Evolutionary conservation across 2,113 vertebrate genomes (phyloP).

Genomic region (Sphyrna mokarran): DNA sequence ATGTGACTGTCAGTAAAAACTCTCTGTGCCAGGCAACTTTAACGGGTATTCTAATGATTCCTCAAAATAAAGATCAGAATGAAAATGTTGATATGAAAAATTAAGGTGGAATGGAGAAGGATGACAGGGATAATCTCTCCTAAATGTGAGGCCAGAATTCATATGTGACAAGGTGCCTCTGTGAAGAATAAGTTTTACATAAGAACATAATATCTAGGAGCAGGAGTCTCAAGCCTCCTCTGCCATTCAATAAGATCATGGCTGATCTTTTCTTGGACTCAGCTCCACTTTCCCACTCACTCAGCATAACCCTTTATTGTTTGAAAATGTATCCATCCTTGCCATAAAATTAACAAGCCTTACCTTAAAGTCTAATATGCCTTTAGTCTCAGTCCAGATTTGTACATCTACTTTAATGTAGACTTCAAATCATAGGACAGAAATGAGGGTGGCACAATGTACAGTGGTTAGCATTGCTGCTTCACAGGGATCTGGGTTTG

Average conservation of each 20-base stretch:
- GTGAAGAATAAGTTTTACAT: neutral
- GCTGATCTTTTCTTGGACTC: too few species aligned
- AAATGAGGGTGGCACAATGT: too few species aligned
- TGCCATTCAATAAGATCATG: too few species aligned
- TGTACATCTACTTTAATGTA: neutral
- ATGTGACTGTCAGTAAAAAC: neutral
- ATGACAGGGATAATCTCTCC: neutral
- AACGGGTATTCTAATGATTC: neutral
- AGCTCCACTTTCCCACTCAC: too few species aligned
- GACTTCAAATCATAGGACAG: neutral
- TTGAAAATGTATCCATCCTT: too few species aligned
- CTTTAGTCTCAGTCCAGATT: neutral
- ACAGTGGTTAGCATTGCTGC: too few species aligned
- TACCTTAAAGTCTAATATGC: too few species aligned
- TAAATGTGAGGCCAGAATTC: neutral
- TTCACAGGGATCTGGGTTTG: too few species aligned
- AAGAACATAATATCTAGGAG: too few species aligned
- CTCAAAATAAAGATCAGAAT: neutral
- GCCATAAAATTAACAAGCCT: too few species aligned
- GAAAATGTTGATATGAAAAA: neutral
- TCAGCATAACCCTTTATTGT: too few species aligned
- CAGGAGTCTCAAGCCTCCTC: too few species aligned
- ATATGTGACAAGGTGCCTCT: neutral
- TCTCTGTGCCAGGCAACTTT: neutral
- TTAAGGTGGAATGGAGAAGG: neutral